Evolutionary conservation across 2,113 vertebrate genomes (phyloP), one percentile per base, ranked within the genome.

Genomic region (Nesogale talazaci): DNA sequence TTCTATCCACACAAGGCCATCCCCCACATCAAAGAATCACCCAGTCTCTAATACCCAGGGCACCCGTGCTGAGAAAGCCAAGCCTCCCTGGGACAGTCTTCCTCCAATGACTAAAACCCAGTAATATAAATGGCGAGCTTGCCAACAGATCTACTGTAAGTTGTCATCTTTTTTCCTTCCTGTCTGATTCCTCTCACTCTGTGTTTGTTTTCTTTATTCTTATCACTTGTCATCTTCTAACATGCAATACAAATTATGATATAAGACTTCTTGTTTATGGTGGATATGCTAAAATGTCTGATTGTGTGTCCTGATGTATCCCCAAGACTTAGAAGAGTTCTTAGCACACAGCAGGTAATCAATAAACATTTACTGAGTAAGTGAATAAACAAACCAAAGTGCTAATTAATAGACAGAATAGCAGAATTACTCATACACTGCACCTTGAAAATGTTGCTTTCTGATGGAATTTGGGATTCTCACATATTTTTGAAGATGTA

Each of bases 331-430:
- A 84, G 14, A 38, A 20, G 17, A 40, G 31, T 84, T 6, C 75
- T 83, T n/a, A 65, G 29, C 59, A 86, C 23, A 76, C 52, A 92
- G 40, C 42, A 40, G 27, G 22, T 40, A 59, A 93, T 67, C 56
- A 69, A 63, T 72, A 69, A 89, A 87, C 88, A 90, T 74, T 96
- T 93, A 74, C 42, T 57, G 38, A 87, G 81, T 91, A 90, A 63
- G 83, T 57, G 38, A 87, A 84, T 91, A 90, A 63, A 86, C 79
- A 88, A 52, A 15, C 15, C 11, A 25, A 61, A 83, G 16, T 29
- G 23, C 76, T 90, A 83, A 92, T 88, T 83, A 38, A n/a, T 31
- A 6, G 46, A 17, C 36, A n/a, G 17, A 80, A 12, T 76, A 34
- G 3, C 11, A 88, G 65, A 17, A 52, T 80, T 46, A 56, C 57